A percentile compares a stretch with the other conserved stretches of the same genome.
Conservation (phyloP, 2,797 vertebrate species). For the Tapera naevia region DNA sequence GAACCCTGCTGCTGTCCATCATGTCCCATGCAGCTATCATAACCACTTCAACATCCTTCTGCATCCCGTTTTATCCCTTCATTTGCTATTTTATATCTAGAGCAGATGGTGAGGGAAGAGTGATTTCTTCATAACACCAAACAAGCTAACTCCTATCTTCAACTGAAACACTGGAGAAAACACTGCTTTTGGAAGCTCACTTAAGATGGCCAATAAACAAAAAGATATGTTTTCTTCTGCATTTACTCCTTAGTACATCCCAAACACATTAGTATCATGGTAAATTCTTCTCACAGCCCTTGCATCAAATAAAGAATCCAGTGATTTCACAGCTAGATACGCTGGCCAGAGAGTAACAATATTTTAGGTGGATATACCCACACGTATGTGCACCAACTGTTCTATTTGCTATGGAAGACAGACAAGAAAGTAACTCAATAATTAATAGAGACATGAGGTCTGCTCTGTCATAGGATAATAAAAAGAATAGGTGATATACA, state of each 20-base stretch:
- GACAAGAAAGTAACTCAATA: not conserved
- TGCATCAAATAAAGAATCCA: not conserved
- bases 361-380: not conserved
- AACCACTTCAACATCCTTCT: not conserved
- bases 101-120: not conserved
- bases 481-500: not conserved
- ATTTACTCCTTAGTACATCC: not conserved
- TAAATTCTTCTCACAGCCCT: not conserved
- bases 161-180: not conserved
- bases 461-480: not conserved
- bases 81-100: not conserved
- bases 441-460: not conserved
- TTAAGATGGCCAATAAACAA: not conserved
- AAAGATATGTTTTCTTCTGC: not conserved
- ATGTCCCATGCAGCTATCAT: not conserved
- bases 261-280: not conserved
- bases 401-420: not conserved
- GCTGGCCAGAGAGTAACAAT: not conserved
- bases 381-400: rapidly evolving
- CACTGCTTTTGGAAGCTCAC: not conserved
- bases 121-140: not conserved
- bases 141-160: not conserved
- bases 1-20: conserved; percentile 7
- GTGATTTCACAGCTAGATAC: not conserved
- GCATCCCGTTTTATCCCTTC: not conserved